A percentile compares a stretch with the other conserved stretches of the same genome.
phyloP scores from a whole-genome alignment of 2,797 vertebrate species.

The Enteromius paludinosus region DNA sequence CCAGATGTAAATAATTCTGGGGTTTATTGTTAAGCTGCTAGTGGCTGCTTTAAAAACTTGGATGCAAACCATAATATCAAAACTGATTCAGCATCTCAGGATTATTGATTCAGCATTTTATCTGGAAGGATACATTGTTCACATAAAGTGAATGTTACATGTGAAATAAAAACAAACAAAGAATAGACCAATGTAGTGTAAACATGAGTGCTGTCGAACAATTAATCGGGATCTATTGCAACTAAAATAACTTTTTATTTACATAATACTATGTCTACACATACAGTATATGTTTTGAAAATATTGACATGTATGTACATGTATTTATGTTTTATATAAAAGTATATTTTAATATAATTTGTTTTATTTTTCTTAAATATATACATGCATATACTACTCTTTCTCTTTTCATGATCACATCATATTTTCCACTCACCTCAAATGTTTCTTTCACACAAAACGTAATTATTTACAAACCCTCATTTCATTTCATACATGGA shows the following conservation, averaged over 20 bases:
- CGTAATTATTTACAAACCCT: not conserved
- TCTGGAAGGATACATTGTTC: too few species aligned
- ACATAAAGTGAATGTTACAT: not conserved
- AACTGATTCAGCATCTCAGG: constrained; percentile 58
- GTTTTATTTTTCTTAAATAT: too few species aligned
- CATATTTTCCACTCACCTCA: too few species aligned
- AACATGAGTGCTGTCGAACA: not conserved
- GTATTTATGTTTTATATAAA: too few species aligned
- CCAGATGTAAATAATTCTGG: not conserved
- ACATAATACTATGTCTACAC: too few species aligned
- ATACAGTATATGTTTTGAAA: too few species aligned
- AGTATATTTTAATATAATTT: too few species aligned
- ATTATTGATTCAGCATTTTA: too few species aligned
- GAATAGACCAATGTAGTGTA: not conserved
- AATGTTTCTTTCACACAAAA: not conserved
- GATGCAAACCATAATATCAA: constrained; percentile 43
- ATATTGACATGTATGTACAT: too few species aligned
- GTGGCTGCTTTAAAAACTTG: not conserved
- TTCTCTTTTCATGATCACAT: not conserved
- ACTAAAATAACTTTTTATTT: too few species aligned
- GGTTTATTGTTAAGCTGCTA: not conserved
- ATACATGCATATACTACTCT: not conserved
- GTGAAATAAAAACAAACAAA: not conserved
- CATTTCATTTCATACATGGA: not conserved
- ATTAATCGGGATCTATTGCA: too few species aligned